Evolutionary conservation across 2,113 vertebrate species (phyloP).

Genomic region (Dendropsophus ebraccatus): DNA sequence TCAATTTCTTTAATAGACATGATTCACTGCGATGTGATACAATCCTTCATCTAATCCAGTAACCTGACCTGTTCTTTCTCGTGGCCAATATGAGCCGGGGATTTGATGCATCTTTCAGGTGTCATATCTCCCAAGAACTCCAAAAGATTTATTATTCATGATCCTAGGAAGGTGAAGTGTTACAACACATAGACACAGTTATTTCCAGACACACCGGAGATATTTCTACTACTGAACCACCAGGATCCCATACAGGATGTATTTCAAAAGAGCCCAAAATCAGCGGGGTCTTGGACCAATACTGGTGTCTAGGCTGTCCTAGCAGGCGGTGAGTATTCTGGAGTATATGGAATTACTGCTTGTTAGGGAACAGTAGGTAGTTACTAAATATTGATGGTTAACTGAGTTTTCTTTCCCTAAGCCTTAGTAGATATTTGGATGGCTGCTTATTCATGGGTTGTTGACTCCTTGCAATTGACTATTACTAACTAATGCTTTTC

Average conservation of each 20-base stretch:
- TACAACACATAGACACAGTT: background rate
- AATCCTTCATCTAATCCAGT: constrained; percentile 5
- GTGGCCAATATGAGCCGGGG: constrained; percentile 11
- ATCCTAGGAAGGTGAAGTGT: background rate
- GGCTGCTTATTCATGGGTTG: too few relatives aligned
- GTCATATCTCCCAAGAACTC: constrained; percentile 20
- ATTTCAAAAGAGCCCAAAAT: background rate
- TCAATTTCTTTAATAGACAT: too few relatives aligned
- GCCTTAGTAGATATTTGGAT: too few relatives aligned
- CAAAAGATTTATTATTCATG: constrained; percentile 45
- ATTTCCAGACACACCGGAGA: background rate
- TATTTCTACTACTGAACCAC: background rate
- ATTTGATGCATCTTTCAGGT: constrained; percentile 11
- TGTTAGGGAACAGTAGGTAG: too few relatives aligned
- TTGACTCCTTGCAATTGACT: too few relatives aligned
- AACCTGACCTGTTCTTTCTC: constrained; percentile 19
- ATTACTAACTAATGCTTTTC: too few relatives aligned
- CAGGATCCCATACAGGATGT: background rate
- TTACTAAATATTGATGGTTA: background rate
- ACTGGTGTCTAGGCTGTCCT: background rate
- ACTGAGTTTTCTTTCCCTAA: too few relatives aligned
- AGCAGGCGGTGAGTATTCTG: background rate
- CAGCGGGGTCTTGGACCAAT: background rate
- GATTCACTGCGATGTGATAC: background rate
- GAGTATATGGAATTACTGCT: too few relatives aligned